These are phyloP conservation scores for Conus betulinus DNA, from an alignment of 1,140 invertebrate species.

Conservation along the genomic window DNA sequence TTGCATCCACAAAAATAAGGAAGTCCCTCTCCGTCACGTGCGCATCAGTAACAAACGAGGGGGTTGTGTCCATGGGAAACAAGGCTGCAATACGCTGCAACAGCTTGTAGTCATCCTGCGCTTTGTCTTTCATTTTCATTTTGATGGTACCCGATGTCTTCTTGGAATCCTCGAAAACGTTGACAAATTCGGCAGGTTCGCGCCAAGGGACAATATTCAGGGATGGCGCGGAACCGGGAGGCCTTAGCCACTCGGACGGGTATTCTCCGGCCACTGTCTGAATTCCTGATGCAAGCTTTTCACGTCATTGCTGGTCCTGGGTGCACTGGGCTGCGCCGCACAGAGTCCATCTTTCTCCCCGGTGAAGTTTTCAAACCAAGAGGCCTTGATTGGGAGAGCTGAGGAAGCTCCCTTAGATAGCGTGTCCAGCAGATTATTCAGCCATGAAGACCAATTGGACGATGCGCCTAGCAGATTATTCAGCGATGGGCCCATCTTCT, in stretches of 20 bases:
- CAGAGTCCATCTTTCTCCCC: no score
- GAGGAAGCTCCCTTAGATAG: neutral
- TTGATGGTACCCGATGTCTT: no score
- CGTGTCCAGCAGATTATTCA: no score
- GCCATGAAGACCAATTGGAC: no score
- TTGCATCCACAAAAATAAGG: neutral
- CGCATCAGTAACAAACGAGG: neutral
- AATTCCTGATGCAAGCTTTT: no score
- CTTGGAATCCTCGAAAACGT: neutral
- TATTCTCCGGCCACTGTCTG: no score
- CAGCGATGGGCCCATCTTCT: neutral
- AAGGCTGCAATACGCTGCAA: slow-evolving; percentile 9
- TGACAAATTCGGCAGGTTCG: neutral
- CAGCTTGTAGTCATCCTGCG: neutral
- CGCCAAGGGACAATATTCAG: no score
- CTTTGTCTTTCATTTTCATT: neutral
- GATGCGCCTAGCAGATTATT: neutral
- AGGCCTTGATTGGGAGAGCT: neutral
- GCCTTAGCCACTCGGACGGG: no score
- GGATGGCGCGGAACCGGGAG: no score
- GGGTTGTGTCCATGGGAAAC: slow-evolving; percentile 3
- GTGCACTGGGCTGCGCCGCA: no score
- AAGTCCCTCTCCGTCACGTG: slow-evolving; percentile 25
- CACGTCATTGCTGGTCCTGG: no score
- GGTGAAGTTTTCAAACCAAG: no score